Evolutionary conservation across 1,140 invertebrate genomes (phyloP).

Genomic region (Frieseomelitta varia): DNA sequence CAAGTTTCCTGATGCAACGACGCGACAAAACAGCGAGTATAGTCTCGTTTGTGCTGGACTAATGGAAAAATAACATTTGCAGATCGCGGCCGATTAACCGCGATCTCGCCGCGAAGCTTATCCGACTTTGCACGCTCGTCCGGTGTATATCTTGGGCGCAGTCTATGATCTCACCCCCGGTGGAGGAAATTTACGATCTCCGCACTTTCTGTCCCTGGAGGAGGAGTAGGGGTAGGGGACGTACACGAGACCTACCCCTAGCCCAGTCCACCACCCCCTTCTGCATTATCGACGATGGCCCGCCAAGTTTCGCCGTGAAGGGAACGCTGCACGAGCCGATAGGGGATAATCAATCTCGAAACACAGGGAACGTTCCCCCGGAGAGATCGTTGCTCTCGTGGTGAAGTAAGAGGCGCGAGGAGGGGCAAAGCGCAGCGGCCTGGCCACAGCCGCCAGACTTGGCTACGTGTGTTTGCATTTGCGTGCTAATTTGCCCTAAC

Average conservation of each 20-base stretch:
- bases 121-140: slow-evolving; percentile 33
- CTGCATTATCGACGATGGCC: slow-evolving; percentile 72
- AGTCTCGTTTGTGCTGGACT: neutral
- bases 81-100: slow-evolving; percentile 55
- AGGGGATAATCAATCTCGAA: slow-evolving; percentile 81
- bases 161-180: slow-evolving; percentile 52
- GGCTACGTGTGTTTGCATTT: slow-evolving; percentile 73
- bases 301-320: slow-evolving; percentile 69
- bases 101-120: slow-evolving; percentile 51
- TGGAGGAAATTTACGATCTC: slow-evolving; percentile 62
- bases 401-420: slow-evolving; percentile 16
- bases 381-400: slow-evolving; percentile 35
- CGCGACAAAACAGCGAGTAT: neutral
- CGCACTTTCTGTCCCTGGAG: slow-evolving; percentile 44
- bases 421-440: neutral
- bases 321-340: slow-evolving; percentile 75
- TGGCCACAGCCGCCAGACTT: neutral
- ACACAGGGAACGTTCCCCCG: slow-evolving; percentile 59
- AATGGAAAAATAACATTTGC: slow-evolving; percentile 49
- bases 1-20: neutral
- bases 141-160: slow-evolving; percentile 48
- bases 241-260: neutral
- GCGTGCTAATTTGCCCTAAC: slow-evolving; percentile 78
- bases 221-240: neutral
- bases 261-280: slow-evolving; percentile 12